A percentile compares a stretch with the other conserved stretches of the same genome.
These are phyloP conservation scores for Columba janthina DNA, from an alignment of 2,113 vertebrate genomes.

Conservation along the genomic window DNA sequence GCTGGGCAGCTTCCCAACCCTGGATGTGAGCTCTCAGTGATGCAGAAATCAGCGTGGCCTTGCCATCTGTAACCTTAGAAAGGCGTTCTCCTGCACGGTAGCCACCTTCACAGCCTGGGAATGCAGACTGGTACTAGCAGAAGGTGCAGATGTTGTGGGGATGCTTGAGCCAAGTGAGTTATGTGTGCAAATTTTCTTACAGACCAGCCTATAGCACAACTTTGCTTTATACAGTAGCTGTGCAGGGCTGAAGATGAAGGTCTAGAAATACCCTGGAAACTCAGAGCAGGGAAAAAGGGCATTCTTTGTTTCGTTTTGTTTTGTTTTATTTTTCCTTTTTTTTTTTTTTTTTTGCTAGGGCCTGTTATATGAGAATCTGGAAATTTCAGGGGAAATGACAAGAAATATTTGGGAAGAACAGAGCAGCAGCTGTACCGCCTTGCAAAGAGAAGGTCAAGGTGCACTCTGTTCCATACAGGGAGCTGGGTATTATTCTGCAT, in stretches of 20 bases:
- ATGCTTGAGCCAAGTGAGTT: not conserved
- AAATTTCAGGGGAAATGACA: not conserved
- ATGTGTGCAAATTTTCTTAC: not conserved
- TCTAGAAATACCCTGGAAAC: not conserved
- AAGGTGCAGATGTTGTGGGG: not conserved
- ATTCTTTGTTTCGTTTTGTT: not conserved
- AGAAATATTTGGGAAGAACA: not conserved
- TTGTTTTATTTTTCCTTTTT: too few species aligned
- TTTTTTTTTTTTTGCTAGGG: not conserved
- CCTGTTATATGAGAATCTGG: not conserved
- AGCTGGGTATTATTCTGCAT: not conserved
- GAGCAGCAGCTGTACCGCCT: not conserved
- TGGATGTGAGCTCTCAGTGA: not conserved
- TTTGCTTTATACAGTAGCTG: not conserved
- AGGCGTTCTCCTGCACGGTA: not conserved
- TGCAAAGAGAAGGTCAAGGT: not conserved
- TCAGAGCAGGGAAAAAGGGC: not conserved
- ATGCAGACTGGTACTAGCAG: not conserved
- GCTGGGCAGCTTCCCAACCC: not conserved
- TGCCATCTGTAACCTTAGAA: not conserved
- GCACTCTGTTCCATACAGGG: not conserved
- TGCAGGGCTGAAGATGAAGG: not conserved
- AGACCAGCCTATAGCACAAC: not conserved
- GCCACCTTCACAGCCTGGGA: not conserved
- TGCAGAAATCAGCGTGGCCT: not conserved